Conservation (phyloP, 2,888 invertebrate genomes). For the Caenorhabditis sp. region DNA sequence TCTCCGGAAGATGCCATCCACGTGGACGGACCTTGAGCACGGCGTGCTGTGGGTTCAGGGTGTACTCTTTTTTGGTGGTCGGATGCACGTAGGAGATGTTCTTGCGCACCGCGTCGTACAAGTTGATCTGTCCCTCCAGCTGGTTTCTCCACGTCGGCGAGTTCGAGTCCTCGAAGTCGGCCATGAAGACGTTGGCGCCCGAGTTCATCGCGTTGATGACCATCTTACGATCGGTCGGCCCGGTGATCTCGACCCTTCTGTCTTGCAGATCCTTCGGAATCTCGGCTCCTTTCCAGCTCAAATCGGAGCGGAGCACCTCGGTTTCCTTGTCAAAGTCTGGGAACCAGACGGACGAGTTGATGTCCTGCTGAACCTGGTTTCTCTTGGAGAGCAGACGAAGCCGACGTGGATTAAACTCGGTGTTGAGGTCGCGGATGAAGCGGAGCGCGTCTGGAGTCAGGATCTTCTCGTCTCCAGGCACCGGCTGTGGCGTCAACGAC, state of each 20-base stretch:
- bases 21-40: constrained; percentile 85
- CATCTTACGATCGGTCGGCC: constrained; percentile 83
- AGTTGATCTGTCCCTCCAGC: constrained; percentile 83
- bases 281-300: constrained; percentile 82
- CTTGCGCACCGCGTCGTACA: constrained; percentile 82
- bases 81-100: constrained; percentile 78
- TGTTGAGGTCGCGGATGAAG: constrained; percentile 83
- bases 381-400: constrained; percentile 73
- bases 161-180: constrained; percentile 83
- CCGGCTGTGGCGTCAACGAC: constrained; percentile 68
- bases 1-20: constrained; percentile 86
- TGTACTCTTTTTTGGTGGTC: constrained; percentile 77
- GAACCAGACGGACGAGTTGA: constrained; percentile 77
- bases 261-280: constrained; percentile 73
- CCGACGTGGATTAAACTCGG: constrained; percentile 80
- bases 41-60: constrained; percentile 81
- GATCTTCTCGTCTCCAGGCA: constrained; percentile 81
- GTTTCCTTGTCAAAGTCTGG: constrained; percentile 81
- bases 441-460: constrained; percentile 83
- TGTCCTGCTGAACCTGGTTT: constrained; percentile 67
- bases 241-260: constrained; percentile 81
- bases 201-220: constrained; percentile 84
- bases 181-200: constrained; percentile 79
- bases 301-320: constrained; percentile 80
- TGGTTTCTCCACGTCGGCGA: constrained; percentile 86